These are phyloP conservation scores for Seira musarum DNA, from an alignment of 2,888 invertebrate genomes.

Conservation along the genomic window DNA sequence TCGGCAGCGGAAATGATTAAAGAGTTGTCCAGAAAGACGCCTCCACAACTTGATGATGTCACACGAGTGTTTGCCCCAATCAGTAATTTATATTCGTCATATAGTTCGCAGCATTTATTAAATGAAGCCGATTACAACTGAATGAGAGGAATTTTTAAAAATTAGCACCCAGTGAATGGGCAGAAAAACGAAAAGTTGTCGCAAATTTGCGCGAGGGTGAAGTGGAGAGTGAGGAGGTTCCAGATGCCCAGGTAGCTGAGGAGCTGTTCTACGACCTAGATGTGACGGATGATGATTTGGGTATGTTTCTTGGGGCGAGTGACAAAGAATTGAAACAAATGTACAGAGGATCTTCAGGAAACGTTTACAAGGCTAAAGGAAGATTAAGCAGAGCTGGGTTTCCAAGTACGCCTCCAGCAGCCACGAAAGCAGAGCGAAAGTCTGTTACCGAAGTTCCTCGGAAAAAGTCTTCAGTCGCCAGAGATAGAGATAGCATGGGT, in stretches of 20 bases:
- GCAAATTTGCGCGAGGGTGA: constrained; percentile 14
- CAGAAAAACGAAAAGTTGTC: constrained; percentile 20
- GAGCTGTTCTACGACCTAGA: constrained; percentile 55
- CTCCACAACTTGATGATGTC: constrained; percentile 46
- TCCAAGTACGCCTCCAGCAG: too few relatives aligned
- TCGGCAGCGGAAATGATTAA: constrained; percentile 51
- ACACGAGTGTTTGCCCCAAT: constrained; percentile 47
- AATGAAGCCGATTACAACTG: too few relatives aligned
- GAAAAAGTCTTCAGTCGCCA: not conserved
- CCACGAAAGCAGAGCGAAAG: not conserved
- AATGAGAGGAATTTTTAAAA: too few relatives aligned
- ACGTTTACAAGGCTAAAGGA: constrained; percentile 1
- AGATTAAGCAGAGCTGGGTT: not conserved
- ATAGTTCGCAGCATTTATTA: not conserved
- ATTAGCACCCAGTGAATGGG: constrained; percentile 47
- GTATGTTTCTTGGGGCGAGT: constrained; percentile 42
- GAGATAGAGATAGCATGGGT: not conserved
- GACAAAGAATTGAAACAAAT: constrained; percentile 34
- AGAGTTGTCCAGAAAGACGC: constrained; percentile 39
- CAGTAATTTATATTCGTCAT: constrained; percentile 29
- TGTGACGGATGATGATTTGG: constrained; percentile 51
- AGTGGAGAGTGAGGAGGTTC: constrained; percentile 26
- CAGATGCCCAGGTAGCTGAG: constrained; percentile 40
- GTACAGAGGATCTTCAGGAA: constrained; percentile 21
- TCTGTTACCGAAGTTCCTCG: not conserved